Percentiles rank a stretch among this genome's conserved stretches.
These are phyloP conservation scores for Pristiophorus japonicus DNA, from an alignment of 2,113 vertebrate genomes.

Conservation along the genomic window DNA sequence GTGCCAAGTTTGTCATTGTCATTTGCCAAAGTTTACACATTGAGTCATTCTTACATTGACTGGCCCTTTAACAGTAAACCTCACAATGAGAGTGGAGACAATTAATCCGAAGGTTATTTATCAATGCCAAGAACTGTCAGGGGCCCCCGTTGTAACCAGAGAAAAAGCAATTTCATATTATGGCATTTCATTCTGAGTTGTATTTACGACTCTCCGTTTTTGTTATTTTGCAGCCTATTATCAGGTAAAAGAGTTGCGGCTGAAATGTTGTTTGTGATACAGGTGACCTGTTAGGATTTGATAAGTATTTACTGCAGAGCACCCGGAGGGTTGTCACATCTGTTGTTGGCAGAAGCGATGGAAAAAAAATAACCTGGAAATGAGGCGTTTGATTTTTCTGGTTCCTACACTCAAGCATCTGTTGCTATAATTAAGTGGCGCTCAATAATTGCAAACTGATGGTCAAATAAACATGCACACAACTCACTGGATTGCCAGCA, in stretches of 20 bases:
- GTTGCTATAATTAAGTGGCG: conserved; percentile 99
- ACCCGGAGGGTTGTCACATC: conserved; percentile 91
- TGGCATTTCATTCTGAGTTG: conserved; percentile 98
- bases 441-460: conserved; percentile 97
- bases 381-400: conserved; percentile 86
- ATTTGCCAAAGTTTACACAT: conserved; percentile 97
- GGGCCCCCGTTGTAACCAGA: conserved; percentile 97
- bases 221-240: conserved; percentile 96
- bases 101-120: conserved; percentile 99
- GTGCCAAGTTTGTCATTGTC: conserved; percentile 73
- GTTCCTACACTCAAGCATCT: conserved; percentile 94
- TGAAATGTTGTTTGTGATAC: conserved; percentile 99
- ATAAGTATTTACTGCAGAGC: conserved; percentile 85
- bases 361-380: conserved; percentile 99
- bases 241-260: conserved; percentile 97
- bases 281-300: conserved; percentile 98
- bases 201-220: conserved; percentile 99
- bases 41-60: conserved; percentile 95
- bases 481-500: conserved; percentile 61
- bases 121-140: conserved; percentile 99
- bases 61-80: conserved; percentile 96
- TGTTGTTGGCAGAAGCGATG: conserved; percentile 92
- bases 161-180: conserved; percentile 97
- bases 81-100: conserved; percentile 98
- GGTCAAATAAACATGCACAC: conserved; percentile 89